Base-by-base conservation (phyloP, 2,888 invertebrate genomes). In the Torymus tubicola region DNA sequence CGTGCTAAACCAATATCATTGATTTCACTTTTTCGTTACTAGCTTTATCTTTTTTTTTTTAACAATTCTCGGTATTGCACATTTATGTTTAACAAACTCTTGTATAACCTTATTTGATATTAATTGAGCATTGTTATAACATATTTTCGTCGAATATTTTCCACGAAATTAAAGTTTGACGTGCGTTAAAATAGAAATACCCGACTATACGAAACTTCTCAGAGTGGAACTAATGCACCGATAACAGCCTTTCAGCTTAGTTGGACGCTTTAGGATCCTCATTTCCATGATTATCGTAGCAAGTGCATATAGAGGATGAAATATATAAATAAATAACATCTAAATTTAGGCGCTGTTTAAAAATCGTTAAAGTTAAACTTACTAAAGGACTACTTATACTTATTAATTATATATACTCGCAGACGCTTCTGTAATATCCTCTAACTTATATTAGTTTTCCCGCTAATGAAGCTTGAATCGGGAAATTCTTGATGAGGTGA, bases 151-250 rank as follows among this genome's bases (percentile, higher is more conserved):
- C 16, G 50, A 64, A 50, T 10, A 64, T 42, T 8, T 64, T 12
- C 42, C 1, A 16, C 2, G 50, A 64, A 12, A 50, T 64, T 50
- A n/a, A 64, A 64, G 50, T 64, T 64, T 64, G 16, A 50, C 12
- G 64, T 16, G 50, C 42, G 50, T 31, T 11, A 63, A 31, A 16
- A n/a, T 50, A 64, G 42, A 50, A 11, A 64, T 42, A 42, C 8
- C 42, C 42, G 16, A n/a, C 3, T 10, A 31, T 10, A 31, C 12
- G 13, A 42, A 31, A 69, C 16, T 69, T 42, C n/a, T 42, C n/a
- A 31, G 31, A 67, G 67, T 18, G 52, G 21, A 53, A 21, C 53
- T 67, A 55, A 67, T 67, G 52, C 67, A 53, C 18, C 67, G 24
- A 53, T 53, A 53, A 67, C 67, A 21, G 24, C 18, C 5, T 53